These are phyloP conservation scores for Anthopleura xanthogrammica DNA, from an alignment of 92 coral and sea anemone species.

Conservation along the genomic window DNA sequence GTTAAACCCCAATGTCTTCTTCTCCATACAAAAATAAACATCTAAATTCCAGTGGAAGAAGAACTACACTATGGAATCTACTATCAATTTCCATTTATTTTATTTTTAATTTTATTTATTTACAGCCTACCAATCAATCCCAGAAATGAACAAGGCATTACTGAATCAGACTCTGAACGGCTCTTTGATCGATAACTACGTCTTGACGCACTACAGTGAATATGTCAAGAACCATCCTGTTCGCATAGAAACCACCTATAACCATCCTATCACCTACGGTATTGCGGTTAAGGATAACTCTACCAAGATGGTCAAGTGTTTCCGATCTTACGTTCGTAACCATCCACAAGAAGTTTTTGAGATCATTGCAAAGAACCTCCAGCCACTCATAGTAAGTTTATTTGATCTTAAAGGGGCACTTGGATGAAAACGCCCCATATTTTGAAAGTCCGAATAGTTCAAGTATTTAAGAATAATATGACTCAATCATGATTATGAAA, in stretches of 20 bases:
- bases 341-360: constrained; percentile 96
- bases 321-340: constrained; percentile 77
- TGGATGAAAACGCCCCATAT: too few species aligned
- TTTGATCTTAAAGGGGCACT: too few species aligned
- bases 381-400: constrained; percentile 81
- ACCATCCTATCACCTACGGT: constrained; percentile 93
- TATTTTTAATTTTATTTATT: neutral
- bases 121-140: constrained; percentile 68
- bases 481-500: too few species aligned
- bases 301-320: constrained; percentile 60
- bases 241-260: constrained; percentile 78
- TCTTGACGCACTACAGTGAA: constrained; percentile 82
- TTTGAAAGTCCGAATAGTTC: too few species aligned
- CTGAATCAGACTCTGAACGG: constrained; percentile 56
- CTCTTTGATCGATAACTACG: constrained; percentile 91
- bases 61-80: too few species aligned
- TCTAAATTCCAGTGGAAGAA: too few species aligned
- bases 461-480: too few species aligned
- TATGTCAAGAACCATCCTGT: constrained; percentile 63
- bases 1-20: neutral
- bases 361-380: constrained; percentile 75
- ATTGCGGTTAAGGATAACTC: constrained; percentile 66
- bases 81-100: too few species aligned
- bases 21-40: too few species aligned
- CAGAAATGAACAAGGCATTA: constrained; percentile 71